phyloP scores from a whole-genome alignment of 1,140 invertebrate genomes.

The Stenopsyche tienmushanensis region DNA sequence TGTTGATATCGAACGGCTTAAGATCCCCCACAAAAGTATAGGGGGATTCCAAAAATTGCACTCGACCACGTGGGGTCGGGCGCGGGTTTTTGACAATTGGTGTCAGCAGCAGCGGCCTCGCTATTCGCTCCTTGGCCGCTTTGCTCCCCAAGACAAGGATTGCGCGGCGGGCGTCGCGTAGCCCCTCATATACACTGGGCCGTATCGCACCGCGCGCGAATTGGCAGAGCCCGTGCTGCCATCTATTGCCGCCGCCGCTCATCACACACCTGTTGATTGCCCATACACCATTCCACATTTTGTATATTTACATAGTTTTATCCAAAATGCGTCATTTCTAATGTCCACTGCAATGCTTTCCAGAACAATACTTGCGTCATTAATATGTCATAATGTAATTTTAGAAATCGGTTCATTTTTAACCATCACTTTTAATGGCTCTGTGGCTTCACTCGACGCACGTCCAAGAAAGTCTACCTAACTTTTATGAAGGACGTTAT shows the following conservation, averaged over 20 bases:
- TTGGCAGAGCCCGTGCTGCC: not conserved
- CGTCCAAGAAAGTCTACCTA: no score
- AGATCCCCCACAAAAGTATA: conserved; percentile 63
- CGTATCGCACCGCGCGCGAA: not conserved
- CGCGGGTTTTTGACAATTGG: conserved; percentile 57
- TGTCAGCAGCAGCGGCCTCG: conserved; percentile 69
- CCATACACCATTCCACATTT: not conserved
- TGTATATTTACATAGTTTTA: no score
- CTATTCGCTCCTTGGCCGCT: conserved; percentile 68
- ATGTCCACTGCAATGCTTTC: no score
- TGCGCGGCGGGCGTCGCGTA: conserved; percentile 16
- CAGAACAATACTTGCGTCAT: no score
- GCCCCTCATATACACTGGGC: not conserved
- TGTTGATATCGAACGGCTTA: not conserved
- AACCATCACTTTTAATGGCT: no score
- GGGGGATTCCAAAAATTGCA: conserved; percentile 67
- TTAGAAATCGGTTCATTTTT: no score
- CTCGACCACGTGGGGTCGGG: conserved; percentile 55
- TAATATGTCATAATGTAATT: no score
- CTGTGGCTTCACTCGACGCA: no score
- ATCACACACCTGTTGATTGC: not conserved
- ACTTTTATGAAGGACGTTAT: no score
- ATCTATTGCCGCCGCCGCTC: conserved; percentile 3
- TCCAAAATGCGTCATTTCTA: no score
- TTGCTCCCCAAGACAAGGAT: conserved; percentile 71